A percentile compares a stretch with the other conserved stretches of the same genome.
These are phyloP conservation scores for Dyspetes luteomarginatus DNA, from an alignment of 2,888 invertebrate genomes.

Conservation along the genomic window DNA sequence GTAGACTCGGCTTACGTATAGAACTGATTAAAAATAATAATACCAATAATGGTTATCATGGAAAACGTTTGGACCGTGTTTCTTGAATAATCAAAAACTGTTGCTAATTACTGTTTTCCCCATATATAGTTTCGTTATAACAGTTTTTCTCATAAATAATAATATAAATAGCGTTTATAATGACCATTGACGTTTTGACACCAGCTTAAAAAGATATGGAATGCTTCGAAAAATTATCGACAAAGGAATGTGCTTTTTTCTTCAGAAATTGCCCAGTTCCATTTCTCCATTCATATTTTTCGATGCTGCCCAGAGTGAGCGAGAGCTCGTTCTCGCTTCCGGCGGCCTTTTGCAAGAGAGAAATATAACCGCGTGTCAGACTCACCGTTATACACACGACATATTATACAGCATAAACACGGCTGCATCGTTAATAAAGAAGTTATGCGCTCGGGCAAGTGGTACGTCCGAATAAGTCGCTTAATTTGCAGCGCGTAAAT, in stretches of 20 bases:
- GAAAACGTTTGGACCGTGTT: too few relatives aligned
- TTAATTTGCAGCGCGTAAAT: conserved; percentile 59
- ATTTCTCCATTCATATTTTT: background rate
- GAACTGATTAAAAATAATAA: too few relatives aligned
- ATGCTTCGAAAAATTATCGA: background rate
- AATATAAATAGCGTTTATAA: too few relatives aligned
- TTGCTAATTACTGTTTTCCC: too few relatives aligned
- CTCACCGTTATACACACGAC: conserved; percentile 32
- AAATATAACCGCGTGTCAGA: conserved; percentile 47
- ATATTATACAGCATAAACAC: background rate
- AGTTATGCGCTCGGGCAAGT: conserved; percentile 56
- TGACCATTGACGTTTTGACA: too few relatives aligned
- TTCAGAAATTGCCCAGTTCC: background rate
- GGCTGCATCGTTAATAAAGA: conserved; percentile 65
- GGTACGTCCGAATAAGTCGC: conserved; percentile 58
- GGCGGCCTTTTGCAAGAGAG: conserved; percentile 34
- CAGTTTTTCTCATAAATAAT: too few relatives aligned
- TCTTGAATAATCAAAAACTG: too few relatives aligned
- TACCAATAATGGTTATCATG: too few relatives aligned
- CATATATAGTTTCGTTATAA: too few relatives aligned
- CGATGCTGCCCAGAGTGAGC: background rate
- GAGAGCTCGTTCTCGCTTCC: conserved; percentile 32
- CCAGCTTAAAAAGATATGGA: background rate
- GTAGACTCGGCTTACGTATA: too few relatives aligned
- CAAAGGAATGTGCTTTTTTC: conserved; percentile 10